Conservation (phyloP, 2,113 vertebrate species). For the Sclerurus mexicanus region DNA sequence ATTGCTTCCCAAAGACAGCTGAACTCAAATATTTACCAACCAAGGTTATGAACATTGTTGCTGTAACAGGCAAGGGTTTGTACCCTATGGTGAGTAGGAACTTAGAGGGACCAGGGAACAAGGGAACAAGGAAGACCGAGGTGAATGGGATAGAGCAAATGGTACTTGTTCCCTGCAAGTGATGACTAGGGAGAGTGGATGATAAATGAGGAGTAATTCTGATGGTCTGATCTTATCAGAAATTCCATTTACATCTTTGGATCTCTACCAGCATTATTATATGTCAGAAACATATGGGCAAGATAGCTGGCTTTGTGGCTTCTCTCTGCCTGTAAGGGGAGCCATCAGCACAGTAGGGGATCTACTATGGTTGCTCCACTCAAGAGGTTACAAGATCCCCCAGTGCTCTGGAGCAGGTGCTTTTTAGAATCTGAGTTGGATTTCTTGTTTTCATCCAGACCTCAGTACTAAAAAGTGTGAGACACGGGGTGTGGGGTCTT, state of each 20-base stretch:
- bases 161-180: accelerated
- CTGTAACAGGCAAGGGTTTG: background rate
- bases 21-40: background rate
- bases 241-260: background rate
- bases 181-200: accelerated
- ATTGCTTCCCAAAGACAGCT: background rate
- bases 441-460: background rate
- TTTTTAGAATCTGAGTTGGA: background rate
- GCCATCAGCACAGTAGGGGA: background rate
- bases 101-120: background rate
- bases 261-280: background rate
- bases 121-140: background rate
- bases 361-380: background rate
- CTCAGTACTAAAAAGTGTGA: background rate
- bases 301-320: background rate
- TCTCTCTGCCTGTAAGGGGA: background rate
- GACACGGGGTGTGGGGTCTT: background rate
- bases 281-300: background rate
- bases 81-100: background rate
- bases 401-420: background rate
- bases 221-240: background rate
- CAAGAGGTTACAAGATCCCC: background rate
- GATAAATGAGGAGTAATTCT: background rate
- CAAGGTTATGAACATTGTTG: background rate
- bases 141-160: background rate